Evolutionary conservation across 2,888 invertebrate species (phyloP), one percentile per base, ranked within the genome.

Genomic region (Nebria salina): DNA sequence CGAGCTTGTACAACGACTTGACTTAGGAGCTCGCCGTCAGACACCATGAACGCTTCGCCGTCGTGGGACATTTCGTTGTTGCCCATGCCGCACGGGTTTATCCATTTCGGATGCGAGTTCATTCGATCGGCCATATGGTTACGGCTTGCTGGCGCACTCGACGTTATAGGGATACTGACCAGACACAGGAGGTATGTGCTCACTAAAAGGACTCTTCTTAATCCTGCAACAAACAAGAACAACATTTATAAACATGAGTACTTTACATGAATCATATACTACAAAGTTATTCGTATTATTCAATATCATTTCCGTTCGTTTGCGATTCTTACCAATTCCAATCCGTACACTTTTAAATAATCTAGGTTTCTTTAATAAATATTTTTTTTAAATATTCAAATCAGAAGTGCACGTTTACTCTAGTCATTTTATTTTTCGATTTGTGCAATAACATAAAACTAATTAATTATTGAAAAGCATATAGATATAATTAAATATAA

Each of bases 51-150:
- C 86, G 82, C 87, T 86, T 82, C 86, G 81, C 54, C 34, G n/a
- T 75, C 75, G 76, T 75, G 70, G 65, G 54, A 81, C 74, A 78
- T 87, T 85, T 72, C 86, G 74, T 82, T 73, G 25, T 86, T 85
- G 42, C 86, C 86, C 34, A 83, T 76, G n/a, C 90, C 90, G 85
- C 91, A 91, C 1, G 91, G 91, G 84, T 90, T 90, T 83, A 90
- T 87, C 92, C 92, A 92, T 83, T 90, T 90, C 65, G 89, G 89
- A 25, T 82, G 82, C 0, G 83, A 78, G 65, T 82, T 73, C 74
- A 82, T 82, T 85, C 82, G 86, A 83, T 84, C 87, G 26, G 83
- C 75, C 83, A 83, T 84, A 82, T 77, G 81, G 77, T 82, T 83
- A 70, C 82, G 79, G 41, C 82, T 83, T 72, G 86, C 84, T 42